phyloP scores from a whole-genome alignment of 2,113 vertebrate genomes.

The Baryphthengus martii region DNA sequence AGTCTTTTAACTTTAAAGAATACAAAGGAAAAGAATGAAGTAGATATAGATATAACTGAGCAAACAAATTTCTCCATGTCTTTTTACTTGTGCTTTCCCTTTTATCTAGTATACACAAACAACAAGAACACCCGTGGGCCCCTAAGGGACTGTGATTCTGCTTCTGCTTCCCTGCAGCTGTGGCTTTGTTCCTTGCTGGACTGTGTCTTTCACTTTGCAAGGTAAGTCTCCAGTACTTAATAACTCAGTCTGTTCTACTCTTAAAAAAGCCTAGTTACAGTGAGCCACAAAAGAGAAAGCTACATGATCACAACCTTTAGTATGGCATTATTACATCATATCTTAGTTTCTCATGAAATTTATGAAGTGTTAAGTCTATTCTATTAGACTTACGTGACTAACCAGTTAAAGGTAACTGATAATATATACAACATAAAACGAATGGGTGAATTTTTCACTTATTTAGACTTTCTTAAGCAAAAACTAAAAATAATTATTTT shows the following conservation, averaged over 20 bases:
- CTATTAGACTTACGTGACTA: background rate
- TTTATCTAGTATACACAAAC: slow-evolving; percentile 36
- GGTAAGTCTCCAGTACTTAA: background rate
- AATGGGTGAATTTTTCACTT: background rate
- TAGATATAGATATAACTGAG: background rate
- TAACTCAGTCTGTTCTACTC: background rate
- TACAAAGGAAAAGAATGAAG: background rate
- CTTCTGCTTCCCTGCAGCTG: slow-evolving; percentile 53
- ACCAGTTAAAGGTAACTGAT: background rate
- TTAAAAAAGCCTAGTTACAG: background rate
- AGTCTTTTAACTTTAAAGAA: background rate
- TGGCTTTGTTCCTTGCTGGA: slow-evolving; percentile 9
- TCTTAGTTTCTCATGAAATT: background rate
- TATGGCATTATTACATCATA: background rate
- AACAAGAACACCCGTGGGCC: background rate
- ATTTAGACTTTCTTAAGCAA: background rate
- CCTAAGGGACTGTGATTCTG: background rate
- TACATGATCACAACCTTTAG: background rate
- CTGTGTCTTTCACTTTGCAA: background rate
- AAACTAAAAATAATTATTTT: background rate
- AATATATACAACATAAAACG: background rate
- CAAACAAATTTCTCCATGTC: background rate
- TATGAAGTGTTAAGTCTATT: background rate
- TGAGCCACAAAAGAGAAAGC: background rate
- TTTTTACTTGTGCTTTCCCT: background rate